Evolutionary conservation across 2,113 vertebrate genomes (phyloP), one percentile per base, ranked within the genome.

Genomic region (Turdus rufiventris): DNA sequence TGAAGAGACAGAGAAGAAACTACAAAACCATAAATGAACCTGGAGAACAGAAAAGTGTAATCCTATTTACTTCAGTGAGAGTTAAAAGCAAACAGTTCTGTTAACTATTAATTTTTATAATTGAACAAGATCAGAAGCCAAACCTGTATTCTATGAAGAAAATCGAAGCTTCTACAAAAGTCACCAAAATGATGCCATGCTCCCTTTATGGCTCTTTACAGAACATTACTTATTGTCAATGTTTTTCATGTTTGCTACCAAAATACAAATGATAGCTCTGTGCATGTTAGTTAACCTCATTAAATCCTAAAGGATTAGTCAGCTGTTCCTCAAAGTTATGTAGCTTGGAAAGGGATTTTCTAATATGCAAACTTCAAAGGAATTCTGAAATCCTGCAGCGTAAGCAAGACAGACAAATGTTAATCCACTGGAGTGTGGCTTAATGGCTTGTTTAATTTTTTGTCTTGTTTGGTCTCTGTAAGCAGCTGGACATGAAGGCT

Each of bases 321-420:
- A 96, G 66, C 87, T 91, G 80, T 92, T 96, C 87, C 86, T 96
- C 71, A 56, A n/a, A 94, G 91, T 92, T 91, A 54, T 85, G 65
- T 40, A 67, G 92, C 94, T 95, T 89, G 85, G 94, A 94, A 97
- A 97, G 93, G 95, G 95, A 97, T 98, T 97, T 97, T 97, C 88
- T 98, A 96, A 96, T 94, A 80, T n/a, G 18, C 40, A 61, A 28
- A 93, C 97, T 98, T 98, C 98, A 98, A 98, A 98, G 95, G 93
- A 83, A 76, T 95, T 95, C 89, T 93, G 96, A 96, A 91, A 97
- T 92, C 93, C 95, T 91, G 93, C 86, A 94, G 89, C 2, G 25
- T 95, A 78, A 96, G 89, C 56, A 13, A 96, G 86, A 88, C 96
- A 95, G 94, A 63, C 78, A 25, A 71, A 73, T 15, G n/a, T 67